Evolutionary conservation across 2,113 vertebrate genomes (phyloP).

Genomic region (Sinocyclocheilus maitianheensis): DNA sequence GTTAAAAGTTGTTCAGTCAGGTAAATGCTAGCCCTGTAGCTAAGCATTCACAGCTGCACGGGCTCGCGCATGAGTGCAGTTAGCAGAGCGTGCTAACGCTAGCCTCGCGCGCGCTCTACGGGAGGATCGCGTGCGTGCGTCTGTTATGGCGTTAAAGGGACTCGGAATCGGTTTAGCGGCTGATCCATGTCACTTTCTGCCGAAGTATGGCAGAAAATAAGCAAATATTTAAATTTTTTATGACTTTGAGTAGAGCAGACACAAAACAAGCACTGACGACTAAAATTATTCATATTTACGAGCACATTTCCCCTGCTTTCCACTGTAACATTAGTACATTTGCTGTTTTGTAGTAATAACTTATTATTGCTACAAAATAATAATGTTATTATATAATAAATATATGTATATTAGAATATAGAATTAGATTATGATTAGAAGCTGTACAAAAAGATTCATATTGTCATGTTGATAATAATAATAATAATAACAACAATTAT

Average conservation of each 20-base stretch:
- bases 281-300: neutral
- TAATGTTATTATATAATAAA: too few species aligned
- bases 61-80: conserved; percentile 9
- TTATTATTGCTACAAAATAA: too few species aligned
- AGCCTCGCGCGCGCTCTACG: neutral
- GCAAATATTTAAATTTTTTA: too few species aligned
- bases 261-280: neutral
- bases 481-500: neutral
- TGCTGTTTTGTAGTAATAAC: neutral
- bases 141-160: neutral
- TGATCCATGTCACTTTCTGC: neutral
- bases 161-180: neutral
- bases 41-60: conserved; percentile 29
- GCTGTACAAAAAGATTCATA: neutral
- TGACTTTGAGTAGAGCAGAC: neutral
- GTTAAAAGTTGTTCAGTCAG: conserved; percentile 37
- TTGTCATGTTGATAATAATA: neutral
- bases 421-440: neutral
- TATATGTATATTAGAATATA: too few species aligned
- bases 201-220: neutral
- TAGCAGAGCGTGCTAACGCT: conserved; percentile 41
- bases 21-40: conserved; percentile 47
- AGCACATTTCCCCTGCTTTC: neutral
- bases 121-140: conserved; percentile 6
- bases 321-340: neutral